Base-by-base conservation (phyloP, 2,113 vertebrate genomes). In the Chloropsis hardwickii region DNA sequence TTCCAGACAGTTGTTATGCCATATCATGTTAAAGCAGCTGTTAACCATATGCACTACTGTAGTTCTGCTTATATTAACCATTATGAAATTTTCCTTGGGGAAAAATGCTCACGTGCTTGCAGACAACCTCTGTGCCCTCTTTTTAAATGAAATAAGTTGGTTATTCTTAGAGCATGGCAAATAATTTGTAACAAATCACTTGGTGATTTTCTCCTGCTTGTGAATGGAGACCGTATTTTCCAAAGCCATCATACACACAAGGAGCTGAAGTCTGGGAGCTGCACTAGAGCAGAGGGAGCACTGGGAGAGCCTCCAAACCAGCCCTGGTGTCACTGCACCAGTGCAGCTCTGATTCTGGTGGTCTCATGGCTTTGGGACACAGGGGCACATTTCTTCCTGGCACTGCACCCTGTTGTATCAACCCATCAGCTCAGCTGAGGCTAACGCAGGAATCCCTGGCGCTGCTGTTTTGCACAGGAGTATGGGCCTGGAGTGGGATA, bases 1-100 rank as follows among this genome's bases (percentile, higher is more conserved):
- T 97, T 97, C 96, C 96, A 97, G 95, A 90, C 86, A 95, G 80
- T 96, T 94, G 82, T 70, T 95, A 90, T 50, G 61, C 93, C 80
- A 71, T 97, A 93, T 93, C 93, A 96, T 93, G 86, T 93, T 95
- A 92, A 95, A 94, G 94, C 96, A 97, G 96, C 96, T 97, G 96
- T 88, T 96, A 94, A 81, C 96, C 96, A 97, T 95, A 97, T 95
- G 95, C 92, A 95, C 93, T 97, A 96, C 94, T 97, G 94, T 94
- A 96, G 90, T 67, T 88, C 90, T 92, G 65, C 88, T 92, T 95
- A 90, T 90, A 96, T 92, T 78, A 96, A 86, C 86, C 61, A 92
- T 90, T 93, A 94, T 88, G 95, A 97, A 92, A 93, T 93, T 92
- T 90, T 95, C 95, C 80, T 96, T 95, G 64, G 92, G 94, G 85